phyloP scores from a whole-genome alignment of 2,113 vertebrate species.

The Trachemys scripta region DNA sequence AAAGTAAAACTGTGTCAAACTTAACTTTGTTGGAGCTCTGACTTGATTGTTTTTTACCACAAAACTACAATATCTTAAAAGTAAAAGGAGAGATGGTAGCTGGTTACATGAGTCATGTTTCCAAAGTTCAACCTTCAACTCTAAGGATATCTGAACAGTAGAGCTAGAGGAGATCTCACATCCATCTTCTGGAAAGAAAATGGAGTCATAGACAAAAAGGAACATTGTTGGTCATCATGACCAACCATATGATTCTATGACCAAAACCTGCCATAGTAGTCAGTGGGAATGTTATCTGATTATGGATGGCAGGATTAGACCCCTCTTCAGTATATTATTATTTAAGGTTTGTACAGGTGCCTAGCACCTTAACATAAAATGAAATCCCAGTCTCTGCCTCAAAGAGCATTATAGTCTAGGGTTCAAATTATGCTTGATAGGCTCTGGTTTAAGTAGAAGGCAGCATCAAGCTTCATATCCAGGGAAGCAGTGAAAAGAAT shows the following conservation, averaged over 20 bases:
- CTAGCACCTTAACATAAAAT: background rate
- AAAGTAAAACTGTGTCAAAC: background rate
- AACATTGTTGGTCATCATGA: background rate
- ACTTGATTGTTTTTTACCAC: background rate
- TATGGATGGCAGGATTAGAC: background rate
- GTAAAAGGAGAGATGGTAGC: background rate
- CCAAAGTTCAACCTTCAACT: background rate
- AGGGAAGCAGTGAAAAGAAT: background rate
- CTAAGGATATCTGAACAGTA: background rate
- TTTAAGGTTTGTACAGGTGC: background rate
- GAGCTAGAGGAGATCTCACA: rapidly evolving
- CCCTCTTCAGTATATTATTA: background rate
- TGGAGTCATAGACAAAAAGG: background rate
- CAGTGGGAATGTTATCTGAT: background rate
- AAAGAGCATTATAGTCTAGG: background rate
- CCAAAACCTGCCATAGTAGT: background rate
- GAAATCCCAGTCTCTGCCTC: background rate
- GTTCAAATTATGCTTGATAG: background rate
- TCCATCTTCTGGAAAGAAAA: background rate
- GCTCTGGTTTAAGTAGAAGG: background rate
- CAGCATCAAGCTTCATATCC: background rate
- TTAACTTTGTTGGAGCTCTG: background rate
- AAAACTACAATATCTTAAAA: background rate
- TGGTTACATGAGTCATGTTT: background rate
- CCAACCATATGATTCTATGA: background rate